These are phyloP conservation scores for Apotomis turbidana DNA, from an alignment of 2,888 invertebrate genomes.

Conservation along the genomic window DNA sequence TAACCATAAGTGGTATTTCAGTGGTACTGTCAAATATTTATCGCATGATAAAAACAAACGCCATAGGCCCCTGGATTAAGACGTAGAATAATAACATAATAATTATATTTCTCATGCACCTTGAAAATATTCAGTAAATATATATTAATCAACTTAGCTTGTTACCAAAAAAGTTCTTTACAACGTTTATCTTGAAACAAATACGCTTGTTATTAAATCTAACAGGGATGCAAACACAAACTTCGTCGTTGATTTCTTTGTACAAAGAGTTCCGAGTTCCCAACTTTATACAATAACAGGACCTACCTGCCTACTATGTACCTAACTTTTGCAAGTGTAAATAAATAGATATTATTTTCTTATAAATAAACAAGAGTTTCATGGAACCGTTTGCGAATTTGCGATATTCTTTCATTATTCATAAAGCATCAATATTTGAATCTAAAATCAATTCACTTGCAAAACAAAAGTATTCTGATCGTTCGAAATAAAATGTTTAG, in stretches of 20 bases:
- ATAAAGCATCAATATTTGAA: constrained; percentile 1
- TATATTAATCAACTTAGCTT: background rate
- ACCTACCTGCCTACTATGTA: background rate
- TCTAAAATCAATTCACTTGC: background rate
- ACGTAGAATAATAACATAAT: too few species aligned
- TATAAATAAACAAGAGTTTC: constrained; percentile 10
- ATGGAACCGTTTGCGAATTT: constrained; percentile 2
- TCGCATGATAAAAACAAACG: too few species aligned
- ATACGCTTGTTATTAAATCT: constrained; percentile 17
- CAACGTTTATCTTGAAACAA: constrained; percentile 2
- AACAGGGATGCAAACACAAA: constrained; percentile 16
- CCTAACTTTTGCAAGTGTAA: constrained; percentile 8
- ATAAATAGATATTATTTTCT: constrained; percentile 1
- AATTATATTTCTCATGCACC: too few species aligned
- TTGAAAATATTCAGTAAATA: background rate
- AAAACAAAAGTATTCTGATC: constrained; percentile 7
- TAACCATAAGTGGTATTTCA: too few species aligned
- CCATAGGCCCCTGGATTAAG: too few species aligned
- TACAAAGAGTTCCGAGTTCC: constrained; percentile 12
- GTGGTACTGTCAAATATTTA: too few species aligned
- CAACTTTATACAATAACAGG: constrained; percentile 20
- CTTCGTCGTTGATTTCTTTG: constrained; percentile 11
- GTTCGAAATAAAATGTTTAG: constrained; percentile 27
- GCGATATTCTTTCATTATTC: constrained; percentile 11
- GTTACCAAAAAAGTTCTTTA: background rate